Conservation (phyloP, 1,140 invertebrate genomes). For the Habropoda laboriosa region DNA sequence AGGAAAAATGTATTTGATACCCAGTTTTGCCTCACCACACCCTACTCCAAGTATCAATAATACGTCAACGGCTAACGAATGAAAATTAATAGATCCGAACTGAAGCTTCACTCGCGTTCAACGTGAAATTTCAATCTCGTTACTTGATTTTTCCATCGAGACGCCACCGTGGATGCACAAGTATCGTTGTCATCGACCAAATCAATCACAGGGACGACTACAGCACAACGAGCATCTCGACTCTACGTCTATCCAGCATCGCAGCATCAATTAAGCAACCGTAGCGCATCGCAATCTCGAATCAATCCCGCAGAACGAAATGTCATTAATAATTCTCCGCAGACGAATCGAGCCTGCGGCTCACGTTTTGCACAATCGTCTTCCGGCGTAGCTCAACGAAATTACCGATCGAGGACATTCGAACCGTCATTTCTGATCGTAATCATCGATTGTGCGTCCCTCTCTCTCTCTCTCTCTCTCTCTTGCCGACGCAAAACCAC, state of each 20-base stretch:
- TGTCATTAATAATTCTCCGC: constrained; percentile 29
- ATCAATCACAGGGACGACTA: constrained; percentile 12
- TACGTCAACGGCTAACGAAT: not conserved
- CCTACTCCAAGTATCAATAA: not conserved
- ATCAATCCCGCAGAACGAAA: constrained; percentile 7
- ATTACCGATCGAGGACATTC: constrained; percentile 31
- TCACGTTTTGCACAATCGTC: constrained; percentile 26
- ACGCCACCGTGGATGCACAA: not conserved
- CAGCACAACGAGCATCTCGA: not conserved
- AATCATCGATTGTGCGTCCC: constrained; percentile 30
- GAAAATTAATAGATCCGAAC: not conserved
- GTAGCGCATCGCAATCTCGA: constrained; percentile 9
- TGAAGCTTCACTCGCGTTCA: not conserved
- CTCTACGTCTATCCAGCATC: not conserved
- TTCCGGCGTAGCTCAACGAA: constrained; percentile 32
- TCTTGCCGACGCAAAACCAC: constrained; percentile 22
- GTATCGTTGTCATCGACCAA: not conserved
- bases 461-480: too few species aligned
- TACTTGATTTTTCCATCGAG: constrained; percentile 9
- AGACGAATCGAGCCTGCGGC: not conserved
- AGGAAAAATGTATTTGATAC: too few species aligned
- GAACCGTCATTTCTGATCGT: constrained; percentile 44
- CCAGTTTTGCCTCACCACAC: too few species aligned
- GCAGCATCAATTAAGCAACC: constrained; percentile 11
- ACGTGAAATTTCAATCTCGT: not conserved